These are phyloP conservation scores for Sigmodon hispidus DNA, from an alignment of 2,113 vertebrate genomes.

Conservation along the genomic window DNA sequence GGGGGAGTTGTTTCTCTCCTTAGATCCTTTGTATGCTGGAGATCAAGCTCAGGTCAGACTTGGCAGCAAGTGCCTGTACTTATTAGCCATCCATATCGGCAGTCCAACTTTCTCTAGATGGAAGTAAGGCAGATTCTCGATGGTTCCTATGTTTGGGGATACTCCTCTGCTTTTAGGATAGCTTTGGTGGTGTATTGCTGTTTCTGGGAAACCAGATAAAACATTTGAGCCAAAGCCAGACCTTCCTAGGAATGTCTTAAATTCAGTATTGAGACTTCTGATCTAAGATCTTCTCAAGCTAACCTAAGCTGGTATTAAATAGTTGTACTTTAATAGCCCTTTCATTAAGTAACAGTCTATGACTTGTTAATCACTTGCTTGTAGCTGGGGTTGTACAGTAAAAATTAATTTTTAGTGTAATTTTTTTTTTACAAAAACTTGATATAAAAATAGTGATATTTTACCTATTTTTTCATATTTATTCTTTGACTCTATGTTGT, in stretches of 20 bases:
- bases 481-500: neutral
- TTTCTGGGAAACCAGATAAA: conserved; percentile 51
- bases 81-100: neutral
- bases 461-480: neutral
- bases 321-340: neutral
- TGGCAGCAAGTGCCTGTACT: neutral
- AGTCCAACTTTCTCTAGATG: neutral
- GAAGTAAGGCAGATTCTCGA: neutral
- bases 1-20: neutral
- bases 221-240: neutral
- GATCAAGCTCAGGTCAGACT: neutral
- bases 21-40: neutral
- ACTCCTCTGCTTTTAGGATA: neutral
- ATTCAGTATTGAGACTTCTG: neutral
- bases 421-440: conserved; percentile 1
- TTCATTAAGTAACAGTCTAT: conserved; percentile 1
- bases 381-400: conserved; percentile 11
- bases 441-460: neutral
- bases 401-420: neutral
- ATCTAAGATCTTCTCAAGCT: neutral
- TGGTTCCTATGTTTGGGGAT: neutral
- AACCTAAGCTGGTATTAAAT: neutral
- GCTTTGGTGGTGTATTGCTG: neutral
- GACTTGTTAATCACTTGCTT: conserved; percentile 15
- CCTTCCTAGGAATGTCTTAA: neutral